Evolutionary conservation across 2,888 invertebrate genomes (phyloP), one percentile per base, ranked within the genome.

Genomic region (Acleris emargana): DNA sequence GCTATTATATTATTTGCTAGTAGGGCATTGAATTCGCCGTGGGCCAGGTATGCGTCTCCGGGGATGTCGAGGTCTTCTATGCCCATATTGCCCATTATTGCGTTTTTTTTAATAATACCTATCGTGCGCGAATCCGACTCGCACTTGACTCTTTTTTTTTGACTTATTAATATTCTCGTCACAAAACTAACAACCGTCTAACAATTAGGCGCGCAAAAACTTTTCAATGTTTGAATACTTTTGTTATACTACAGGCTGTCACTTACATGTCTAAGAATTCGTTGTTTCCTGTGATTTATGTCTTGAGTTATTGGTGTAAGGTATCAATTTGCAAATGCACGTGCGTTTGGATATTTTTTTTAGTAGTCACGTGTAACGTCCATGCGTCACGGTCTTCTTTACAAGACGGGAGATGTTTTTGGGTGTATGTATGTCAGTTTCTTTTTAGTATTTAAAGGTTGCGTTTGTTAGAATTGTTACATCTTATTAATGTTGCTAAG

Each of bases 121-220:
- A 2, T 22, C 3, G 22, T 22, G 32, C 32, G 32, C 32, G 9
- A 32, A 9, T 32, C 32, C 32, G 32, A 32, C 32, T 32, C 32
- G 2, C 32, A 32, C 9, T 32, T 32, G 9, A 9, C 32, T 3
- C 2, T 9, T 9, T 32, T 18, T 49, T 28, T 18, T 38, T 11
- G 5, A 16, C 50, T 64, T 17, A 55, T 64, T 50, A 49, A 45
- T 64, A 64, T 64, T 60, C 60, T 5, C 17, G 50, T 45, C 60
- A 55, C 64, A 28, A 43, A 60, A 64, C 64, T 60, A 60, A 50
- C 50, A 60, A 20, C 38, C 58, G 32, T 58, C 58, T 22, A 60
- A 64, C 64, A 64, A 64, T 64, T 64, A 60, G 55, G 43, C 22
- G 42, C 64, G 64, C 54, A 64, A 59, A 59, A 59, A 64, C 64